A percentile compares a stretch with the other conserved stretches of the same genome.
phyloP scores from a whole-genome alignment of 2,797 vertebrate species.

The Chiloscyllium punctatum region DNA sequence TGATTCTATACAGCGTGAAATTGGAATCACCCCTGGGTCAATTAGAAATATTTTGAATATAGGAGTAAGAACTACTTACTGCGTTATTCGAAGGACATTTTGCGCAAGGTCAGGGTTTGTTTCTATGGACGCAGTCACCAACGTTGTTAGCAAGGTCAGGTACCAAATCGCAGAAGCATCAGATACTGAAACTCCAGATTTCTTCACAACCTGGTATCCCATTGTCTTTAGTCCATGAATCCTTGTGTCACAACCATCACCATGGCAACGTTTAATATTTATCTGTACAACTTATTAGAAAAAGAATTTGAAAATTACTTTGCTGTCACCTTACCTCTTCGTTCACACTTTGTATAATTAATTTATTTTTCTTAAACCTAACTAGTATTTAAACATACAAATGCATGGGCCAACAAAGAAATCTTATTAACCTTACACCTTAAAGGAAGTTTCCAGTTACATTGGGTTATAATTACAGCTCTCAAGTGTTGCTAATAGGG shows the following conservation, averaged over 20 bases:
- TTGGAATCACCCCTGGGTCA: not conserved
- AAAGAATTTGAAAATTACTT: conserved; percentile 35
- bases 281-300: conserved; percentile 81
- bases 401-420: not conserved
- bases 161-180: conserved; percentile 98
- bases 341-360: not conserved
- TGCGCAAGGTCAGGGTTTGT: conserved; percentile 86
- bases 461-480: not conserved
- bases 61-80: conserved; percentile 63
- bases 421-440: not conserved
- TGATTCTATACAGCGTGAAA: not conserved
- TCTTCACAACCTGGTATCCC: conserved; percentile 87
- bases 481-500: not conserved
- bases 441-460: not conserved
- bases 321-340: not conserved
- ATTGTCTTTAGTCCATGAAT: conserved; percentile 88
- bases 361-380: not conserved
- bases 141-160: conserved; percentile 89
- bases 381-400: not conserved
- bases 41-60: not conserved
- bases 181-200: conserved; percentile 82
- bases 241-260: conserved; percentile 91
- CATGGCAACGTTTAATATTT: conserved; percentile 94
- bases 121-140: conserved; percentile 95
- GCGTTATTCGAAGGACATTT: conserved; percentile 86